phyloP scores from a whole-genome alignment of 2,797 vertebrate species.

The Trachops cirrhosus region DNA sequence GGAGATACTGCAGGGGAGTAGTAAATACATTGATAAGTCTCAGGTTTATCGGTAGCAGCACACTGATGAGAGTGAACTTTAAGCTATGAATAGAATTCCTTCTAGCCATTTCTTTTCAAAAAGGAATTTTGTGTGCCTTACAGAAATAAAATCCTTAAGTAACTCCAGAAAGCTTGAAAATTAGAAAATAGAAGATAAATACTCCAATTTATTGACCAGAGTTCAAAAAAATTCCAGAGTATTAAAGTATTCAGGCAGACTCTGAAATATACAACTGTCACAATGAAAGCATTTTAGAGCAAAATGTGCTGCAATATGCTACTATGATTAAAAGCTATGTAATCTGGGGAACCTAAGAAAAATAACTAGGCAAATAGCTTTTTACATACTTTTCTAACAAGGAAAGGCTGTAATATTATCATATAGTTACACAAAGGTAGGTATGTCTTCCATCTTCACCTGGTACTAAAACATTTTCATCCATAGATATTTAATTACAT shows the following conservation, averaged over 20 bases:
- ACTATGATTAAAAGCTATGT: conserved; percentile 48
- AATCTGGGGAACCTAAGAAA: conserved; percentile 28
- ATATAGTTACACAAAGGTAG: neutral
- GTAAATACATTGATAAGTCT: neutral
- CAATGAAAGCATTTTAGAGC: conserved; percentile 34
- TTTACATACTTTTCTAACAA: neutral
- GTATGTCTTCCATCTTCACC: neutral
- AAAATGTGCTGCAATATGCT: conserved; percentile 54
- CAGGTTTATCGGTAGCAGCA: neutral
- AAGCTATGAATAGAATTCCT: conserved; percentile 16
- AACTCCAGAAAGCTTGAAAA: conserved; percentile 28
- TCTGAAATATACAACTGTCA: conserved; percentile 44
- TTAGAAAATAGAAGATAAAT: neutral
- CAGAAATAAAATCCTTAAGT: conserved; percentile 38
- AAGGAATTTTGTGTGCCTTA: neutral
- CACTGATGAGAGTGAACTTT: neutral
- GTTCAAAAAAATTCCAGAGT: neutral
- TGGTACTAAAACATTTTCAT: conserved; percentile 8
- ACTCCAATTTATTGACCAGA: conserved; percentile 32
- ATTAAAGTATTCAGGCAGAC: conserved; percentile 22
- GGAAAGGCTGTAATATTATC: conserved; percentile 21
- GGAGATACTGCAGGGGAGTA: neutral
- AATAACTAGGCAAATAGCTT: neutral
- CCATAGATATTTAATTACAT: neutral
- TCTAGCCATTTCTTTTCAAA: conserved; percentile 21